Base-by-base conservation (phyloP, 2,888 invertebrate genomes). In the Hoplodrina ambigua region DNA sequence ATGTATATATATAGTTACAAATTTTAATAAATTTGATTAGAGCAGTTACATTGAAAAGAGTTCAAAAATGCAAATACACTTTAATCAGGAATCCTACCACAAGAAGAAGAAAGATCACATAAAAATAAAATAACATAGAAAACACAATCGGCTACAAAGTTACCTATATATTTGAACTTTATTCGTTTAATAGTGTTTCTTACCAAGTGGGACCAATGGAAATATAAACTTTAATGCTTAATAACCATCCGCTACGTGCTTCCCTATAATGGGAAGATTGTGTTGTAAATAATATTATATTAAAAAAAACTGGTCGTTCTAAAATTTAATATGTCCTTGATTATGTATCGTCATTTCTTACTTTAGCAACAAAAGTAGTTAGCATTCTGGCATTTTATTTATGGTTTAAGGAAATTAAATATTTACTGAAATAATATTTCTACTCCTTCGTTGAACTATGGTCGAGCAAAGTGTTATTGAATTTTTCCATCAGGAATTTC, bases 351-450 rank as follows among this genome's bases (percentile, higher is more conserved):
- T 20, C 41, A n/a, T 19, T 46, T 44, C n/a, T 33, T 33, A 10
- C 17, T 57, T 55, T 55, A 20, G 2, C 11, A 59, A 46, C 15
- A 17, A 7, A 53, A 55, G 4, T n/a, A 50, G 19, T 11, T 25
- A n/a, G 20, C 46, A 19, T 13, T 59, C 33, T 17, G 44, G 33
- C 7, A 30, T 75, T 74, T 53, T 44, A 54, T 37, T 17, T 25
- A 33, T 1, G 13, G 17, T 20, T 30, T 2, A 19, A n/a, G 20
- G 11, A 46, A 50, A 62, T 50, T 52, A 62, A 59, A 52, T 52
- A 25, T 58, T 46, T 19, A n/a, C 19, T 69, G 25, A 13, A 25
- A 67, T 33, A 41, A 61, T 17, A 68, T 68, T 54, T n/a, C n/a
- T n/a, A n/a, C n/a, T n/a, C n/a, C n/a, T n/a, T n/a, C n/a, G n/a